Conservation (phyloP, 2,888 invertebrate genomes). For the Argyresthia goedartella region DNA sequence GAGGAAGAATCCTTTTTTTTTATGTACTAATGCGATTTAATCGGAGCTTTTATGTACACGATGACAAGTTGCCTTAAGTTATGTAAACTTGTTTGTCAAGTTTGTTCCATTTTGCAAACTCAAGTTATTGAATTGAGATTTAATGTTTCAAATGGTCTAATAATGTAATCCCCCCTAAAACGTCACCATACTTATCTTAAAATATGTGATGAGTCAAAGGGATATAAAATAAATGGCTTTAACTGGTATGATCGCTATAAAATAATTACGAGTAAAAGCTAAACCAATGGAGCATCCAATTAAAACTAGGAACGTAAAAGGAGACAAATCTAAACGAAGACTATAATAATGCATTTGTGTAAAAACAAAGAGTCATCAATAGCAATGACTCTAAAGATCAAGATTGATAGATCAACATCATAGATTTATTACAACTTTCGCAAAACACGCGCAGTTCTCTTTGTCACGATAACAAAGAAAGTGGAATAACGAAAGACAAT, state of each 20-base stretch:
- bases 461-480: conserved; percentile 2
- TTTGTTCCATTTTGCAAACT: too few relatives aligned
- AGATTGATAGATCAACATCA: neutral
- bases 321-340: neutral
- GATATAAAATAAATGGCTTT: conserved; percentile 18
- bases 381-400: neutral
- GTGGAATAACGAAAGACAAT: neutral
- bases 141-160: conserved; percentile 7
- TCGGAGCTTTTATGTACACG: too few relatives aligned
- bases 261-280: neutral
- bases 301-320: neutral
- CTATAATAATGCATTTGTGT: neutral
- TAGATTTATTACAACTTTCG: too few relatives aligned
- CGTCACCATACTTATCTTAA: conserved; percentile 23
- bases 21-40: too few relatives aligned
- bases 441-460: neutral
- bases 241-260: neutral
- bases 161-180: conserved; percentile 49
- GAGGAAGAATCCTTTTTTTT: too few relatives aligned
- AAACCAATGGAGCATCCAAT: neutral
- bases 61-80: too few relatives aligned
- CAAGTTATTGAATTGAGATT: too few relatives aligned
- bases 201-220: conserved; percentile 38
- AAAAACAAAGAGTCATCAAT: neutral
- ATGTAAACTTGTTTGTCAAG: too few relatives aligned